Conservation (phyloP, 2,797 vertebrate species). For the Erethizon dorsatum region DNA sequence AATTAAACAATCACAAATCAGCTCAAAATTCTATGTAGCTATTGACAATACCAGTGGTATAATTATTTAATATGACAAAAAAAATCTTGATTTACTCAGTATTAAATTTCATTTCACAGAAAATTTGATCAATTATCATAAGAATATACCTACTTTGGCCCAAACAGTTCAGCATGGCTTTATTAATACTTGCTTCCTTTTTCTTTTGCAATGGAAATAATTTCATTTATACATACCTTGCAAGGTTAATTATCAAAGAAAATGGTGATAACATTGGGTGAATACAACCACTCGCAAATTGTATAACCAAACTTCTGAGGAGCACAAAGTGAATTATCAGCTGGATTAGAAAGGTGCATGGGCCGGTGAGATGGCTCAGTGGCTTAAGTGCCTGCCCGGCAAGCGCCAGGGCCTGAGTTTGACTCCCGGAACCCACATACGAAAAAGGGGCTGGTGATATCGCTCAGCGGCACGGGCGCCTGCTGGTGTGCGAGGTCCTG, state of each 20-base stretch:
- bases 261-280: background rate
- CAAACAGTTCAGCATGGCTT: background rate
- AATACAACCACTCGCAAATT: background rate
- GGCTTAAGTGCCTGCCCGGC: too few relatives aligned
- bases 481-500: too few relatives aligned
- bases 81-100: background rate
- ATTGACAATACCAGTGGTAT: background rate
- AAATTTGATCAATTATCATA: background rate
- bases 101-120: background rate
- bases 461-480: too few relatives aligned
- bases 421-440: too few relatives aligned
- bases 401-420: too few relatives aligned
- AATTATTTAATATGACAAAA: background rate
- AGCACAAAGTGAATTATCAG: constrained; percentile 16
- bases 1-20: background rate
- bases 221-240: background rate
- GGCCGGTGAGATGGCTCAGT: too few relatives aligned
- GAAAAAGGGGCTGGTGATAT: too few relatives aligned
- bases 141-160: background rate
- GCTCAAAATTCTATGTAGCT: background rate
- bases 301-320: background rate
- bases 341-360: background rate
- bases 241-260: background rate
- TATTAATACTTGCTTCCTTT: background rate
- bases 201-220: background rate